Evolutionary conservation across 2,888 invertebrate genomes (phyloP).

Genomic region (Agrenia bidenticulata): DNA sequence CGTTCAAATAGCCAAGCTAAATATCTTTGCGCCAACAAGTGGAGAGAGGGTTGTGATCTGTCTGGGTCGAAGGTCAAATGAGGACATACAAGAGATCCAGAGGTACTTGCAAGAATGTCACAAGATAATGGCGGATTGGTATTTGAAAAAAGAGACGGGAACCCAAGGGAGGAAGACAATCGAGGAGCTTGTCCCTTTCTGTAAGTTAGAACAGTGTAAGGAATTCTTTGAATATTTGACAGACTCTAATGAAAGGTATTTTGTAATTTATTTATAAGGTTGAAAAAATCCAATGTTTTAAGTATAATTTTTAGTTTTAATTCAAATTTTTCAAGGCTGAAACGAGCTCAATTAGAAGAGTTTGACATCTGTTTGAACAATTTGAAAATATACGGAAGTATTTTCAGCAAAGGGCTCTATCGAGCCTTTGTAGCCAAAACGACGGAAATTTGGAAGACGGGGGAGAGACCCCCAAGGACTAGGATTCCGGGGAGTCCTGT

Average conservation of each 20-base stretch:
- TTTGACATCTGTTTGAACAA: not conserved
- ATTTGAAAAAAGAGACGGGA: not conserved
- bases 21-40: constrained; percentile 8
- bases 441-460: constrained; percentile 1
- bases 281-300: not conserved
- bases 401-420: not conserved
- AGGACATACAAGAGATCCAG: not conserved
- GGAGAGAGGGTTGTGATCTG: not conserved
- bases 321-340: not conserved
- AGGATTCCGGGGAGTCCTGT: not conserved
- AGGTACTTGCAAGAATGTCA: constrained; percentile 10
- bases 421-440: constrained; percentile 2
- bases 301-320: not conserved
- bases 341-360: constrained; percentile 7
- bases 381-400: not conserved
- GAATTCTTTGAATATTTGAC: constrained; percentile 2
- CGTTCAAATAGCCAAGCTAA: not conserved
- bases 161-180: not conserved
- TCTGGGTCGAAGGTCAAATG: not conserved
- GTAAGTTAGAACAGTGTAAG: not conserved
- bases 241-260: constrained; percentile 6
- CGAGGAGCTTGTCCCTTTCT: constrained; percentile 4
- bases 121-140: constrained; percentile 8
- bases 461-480: not conserved
- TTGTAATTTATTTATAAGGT: not conserved